These are phyloP conservation scores for Dyspetes luteomarginatus DNA, from an alignment of 2,888 invertebrate species.

Conservation along the genomic window DNA sequence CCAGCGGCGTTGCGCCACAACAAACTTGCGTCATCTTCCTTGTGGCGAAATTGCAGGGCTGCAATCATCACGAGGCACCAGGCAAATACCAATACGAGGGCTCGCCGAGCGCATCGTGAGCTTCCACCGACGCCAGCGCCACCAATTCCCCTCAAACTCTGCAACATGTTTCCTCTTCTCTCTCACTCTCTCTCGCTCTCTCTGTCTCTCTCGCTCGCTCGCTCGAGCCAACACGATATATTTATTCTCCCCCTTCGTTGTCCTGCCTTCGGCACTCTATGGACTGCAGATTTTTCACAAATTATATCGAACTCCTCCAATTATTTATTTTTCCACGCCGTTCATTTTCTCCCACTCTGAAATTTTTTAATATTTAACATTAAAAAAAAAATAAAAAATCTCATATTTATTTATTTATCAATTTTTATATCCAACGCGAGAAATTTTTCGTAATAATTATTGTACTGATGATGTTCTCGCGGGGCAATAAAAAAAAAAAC, in stretches of 20 bases:
- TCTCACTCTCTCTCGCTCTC: neutral
- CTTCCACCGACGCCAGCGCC: constrained; percentile 73
- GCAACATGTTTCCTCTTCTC: constrained; percentile 70
- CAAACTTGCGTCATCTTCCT: constrained; percentile 73
- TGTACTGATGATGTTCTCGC: neutral
- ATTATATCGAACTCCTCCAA: too few species aligned
- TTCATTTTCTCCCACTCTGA: too few species aligned
- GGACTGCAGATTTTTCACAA: too few species aligned
- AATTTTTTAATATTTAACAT: too few species aligned
- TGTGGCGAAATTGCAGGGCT: constrained; percentile 81
- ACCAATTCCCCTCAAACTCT: too few species aligned
- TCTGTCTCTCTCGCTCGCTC: neutral
- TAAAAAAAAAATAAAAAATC: too few species aligned
- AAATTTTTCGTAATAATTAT: too few species aligned
- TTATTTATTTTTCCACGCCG: too few species aligned
- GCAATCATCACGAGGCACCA: constrained; percentile 84
- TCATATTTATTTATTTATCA: too few species aligned
- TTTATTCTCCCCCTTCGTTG: neutral
- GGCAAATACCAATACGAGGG: constrained; percentile 82
- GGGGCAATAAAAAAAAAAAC: neutral
- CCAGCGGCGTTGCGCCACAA: constrained; percentile 68
- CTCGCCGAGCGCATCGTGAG: constrained; percentile 84
- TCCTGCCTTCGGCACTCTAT: neutral
- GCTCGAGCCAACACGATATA: too few species aligned
- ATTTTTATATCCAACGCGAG: too few species aligned